Evolutionary conservation across 53 echinoderm and acorn worm genomes (phyloP), one percentile per base, ranked within the genome.

Genomic region (Astropecten irregularis): DNA sequence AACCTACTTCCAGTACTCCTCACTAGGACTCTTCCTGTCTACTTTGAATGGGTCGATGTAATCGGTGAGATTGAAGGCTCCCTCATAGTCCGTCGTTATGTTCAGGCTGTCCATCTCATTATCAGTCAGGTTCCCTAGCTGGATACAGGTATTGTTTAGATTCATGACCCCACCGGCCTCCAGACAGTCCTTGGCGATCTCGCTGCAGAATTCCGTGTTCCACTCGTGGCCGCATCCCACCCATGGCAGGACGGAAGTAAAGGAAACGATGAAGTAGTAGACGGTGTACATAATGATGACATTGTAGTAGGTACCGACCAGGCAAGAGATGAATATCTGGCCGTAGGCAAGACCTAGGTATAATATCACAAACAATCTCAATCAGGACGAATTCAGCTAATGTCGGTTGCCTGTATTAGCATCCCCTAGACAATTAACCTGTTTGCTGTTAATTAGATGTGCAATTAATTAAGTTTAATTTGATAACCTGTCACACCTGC

Each of bases 271-370:
- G 77, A 91, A 76, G 79, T 83, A 91, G 64, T 87, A 91, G 53
- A 91, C 32, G 33, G 83, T 73, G 84, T 91, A 91, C 67, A 83
- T 87, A 61, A 91, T 87, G 88, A 91, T 91, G 40, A 91, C 84
- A 52, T 87, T 91, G 91, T 91, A 91, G 91, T 87, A 91, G 69
- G 83, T 61, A 10, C 76, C 91, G 0, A 91, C 87, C 69, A 83
- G 77, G 26, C 83, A 83, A 47, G 91, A 91, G 34, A 91, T 87
- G 69, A 91, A 83, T 2, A 91, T 76, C 77, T 87, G 87, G 15
- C 91, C 91, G 11, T 87, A 91, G 32, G 87, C 91, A 11, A 91
- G 83, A 42, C 91, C 91, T 91, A 60, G 14, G 44, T 5, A 66
- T 4, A 6, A 46, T 46, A 14, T 46, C 47, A 46, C 8, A 14